These are phyloP conservation scores for Proisotoma minuta DNA, from an alignment of 2,888 invertebrate species.

Conservation along the genomic window DNA sequence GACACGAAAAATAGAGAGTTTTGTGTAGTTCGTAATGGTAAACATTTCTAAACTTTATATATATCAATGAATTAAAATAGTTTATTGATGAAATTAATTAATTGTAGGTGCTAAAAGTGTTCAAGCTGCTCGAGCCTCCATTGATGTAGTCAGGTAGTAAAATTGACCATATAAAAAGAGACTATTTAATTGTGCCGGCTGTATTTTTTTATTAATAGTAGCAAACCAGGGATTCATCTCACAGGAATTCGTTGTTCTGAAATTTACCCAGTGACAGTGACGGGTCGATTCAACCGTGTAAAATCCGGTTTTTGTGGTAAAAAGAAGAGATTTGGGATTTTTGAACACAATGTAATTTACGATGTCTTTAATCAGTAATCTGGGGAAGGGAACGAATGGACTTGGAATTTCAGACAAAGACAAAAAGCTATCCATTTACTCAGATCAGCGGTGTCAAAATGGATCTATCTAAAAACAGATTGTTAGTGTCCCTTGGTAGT, in stretches of 20 bases:
- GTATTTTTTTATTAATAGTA: neutral
- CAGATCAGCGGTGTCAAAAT: constrained; percentile 41
- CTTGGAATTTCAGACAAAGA: constrained; percentile 45
- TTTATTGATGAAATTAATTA: too few relatives aligned
- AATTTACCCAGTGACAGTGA: constrained; percentile 42
- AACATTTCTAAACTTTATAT: too few relatives aligned
- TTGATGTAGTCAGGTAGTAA: constrained; percentile 31
- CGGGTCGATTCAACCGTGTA: constrained; percentile 43
- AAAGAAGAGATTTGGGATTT: neutral
- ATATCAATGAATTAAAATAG: too few relatives aligned
- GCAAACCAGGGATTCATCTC: constrained; percentile 26
- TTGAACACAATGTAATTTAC: neutral
- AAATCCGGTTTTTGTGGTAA: constrained; percentile 45
- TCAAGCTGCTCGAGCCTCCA: constrained; percentile 26
- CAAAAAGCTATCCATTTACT: constrained; percentile 42
- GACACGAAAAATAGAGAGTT: constrained; percentile 44
- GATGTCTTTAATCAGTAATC: constrained; percentile 33
- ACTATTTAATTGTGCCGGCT: too few relatives aligned
- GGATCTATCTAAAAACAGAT: constrained; percentile 43
- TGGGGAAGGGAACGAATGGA: constrained; percentile 46
- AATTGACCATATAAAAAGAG: neutral
- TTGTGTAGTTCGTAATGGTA: constrained; percentile 46
- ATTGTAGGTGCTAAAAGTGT: constrained; percentile 47
- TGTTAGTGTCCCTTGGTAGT: constrained; percentile 38
- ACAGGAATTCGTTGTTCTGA: constrained; percentile 33